A percentile compares a stretch with the other conserved stretches of the same genome.
Evolutionary conservation across 2,888 invertebrate species (phyloP).

Genomic region (Campoletis raptor): DNA sequence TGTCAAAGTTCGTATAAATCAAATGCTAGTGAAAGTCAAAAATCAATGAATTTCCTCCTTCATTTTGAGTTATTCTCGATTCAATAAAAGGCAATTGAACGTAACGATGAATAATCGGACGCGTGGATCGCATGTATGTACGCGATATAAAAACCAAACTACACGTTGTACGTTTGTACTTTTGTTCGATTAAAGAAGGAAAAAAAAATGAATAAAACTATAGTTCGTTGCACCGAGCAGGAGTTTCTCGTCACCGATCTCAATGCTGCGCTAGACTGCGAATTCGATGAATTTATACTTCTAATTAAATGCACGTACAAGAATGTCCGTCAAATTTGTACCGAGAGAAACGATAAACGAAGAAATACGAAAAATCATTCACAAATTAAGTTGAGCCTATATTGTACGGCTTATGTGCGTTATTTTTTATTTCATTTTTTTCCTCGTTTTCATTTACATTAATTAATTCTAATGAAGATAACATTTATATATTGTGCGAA

Average conservation of each 20-base stretch:
- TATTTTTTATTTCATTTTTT: constrained; percentile 77
- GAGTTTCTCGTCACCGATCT: constrained; percentile 81
- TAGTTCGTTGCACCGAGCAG: constrained; percentile 73
- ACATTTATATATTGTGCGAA: constrained; percentile 71
- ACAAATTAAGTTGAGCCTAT: constrained; percentile 76
- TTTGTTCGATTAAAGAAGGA: neutral
- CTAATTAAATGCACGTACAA: constrained; percentile 72
- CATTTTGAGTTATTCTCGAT: constrained; percentile 10
- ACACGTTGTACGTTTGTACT: neutral
- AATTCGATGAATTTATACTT: constrained; percentile 74
- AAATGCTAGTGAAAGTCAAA: constrained; percentile 22
- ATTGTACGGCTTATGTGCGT: constrained; percentile 78
- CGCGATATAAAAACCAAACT: neutral
- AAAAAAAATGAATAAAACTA: constrained; percentile 4
- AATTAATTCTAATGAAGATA: constrained; percentile 70
- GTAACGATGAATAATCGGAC: constrained; percentile 14
- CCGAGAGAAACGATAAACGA: constrained; percentile 48
- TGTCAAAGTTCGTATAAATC: constrained; percentile 38
- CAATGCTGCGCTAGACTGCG: constrained; percentile 80
- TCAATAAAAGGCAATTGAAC: neutral
- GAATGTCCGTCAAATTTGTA: constrained; percentile 74
- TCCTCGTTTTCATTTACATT: constrained; percentile 76
- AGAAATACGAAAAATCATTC: constrained; percentile 65
- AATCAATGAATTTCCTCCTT: constrained; percentile 26
- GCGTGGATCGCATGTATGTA: constrained; percentile 39